Percentiles rank a stretch among this genome's conserved stretches.
Conservation (phyloP, 2,797 vertebrate species). For the Zalophus californianus region DNA sequence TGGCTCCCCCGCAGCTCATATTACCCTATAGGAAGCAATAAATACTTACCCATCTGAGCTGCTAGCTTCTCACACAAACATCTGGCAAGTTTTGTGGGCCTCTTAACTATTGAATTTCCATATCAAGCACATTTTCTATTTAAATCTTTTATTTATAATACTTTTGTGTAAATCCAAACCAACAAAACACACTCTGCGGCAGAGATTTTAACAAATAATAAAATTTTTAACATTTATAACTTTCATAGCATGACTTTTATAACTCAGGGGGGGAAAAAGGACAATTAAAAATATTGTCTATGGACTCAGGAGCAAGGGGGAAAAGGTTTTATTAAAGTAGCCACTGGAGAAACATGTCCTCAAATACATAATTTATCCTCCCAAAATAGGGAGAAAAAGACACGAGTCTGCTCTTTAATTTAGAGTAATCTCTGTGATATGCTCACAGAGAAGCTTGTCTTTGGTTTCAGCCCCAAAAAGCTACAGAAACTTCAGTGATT, state of each 20-base stretch:
- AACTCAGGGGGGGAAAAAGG: not conserved
- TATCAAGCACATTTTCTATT: constrained; percentile 69
- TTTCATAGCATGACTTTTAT: constrained; percentile 63
- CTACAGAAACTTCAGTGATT: constrained; percentile 14
- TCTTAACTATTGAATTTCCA: constrained; percentile 74
- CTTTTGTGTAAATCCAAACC: constrained; percentile 66
- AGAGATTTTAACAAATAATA: constrained; percentile 72
- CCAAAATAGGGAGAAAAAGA: constrained; percentile 40
- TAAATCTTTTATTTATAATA: constrained; percentile 76
- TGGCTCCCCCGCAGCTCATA: constrained; percentile 34
- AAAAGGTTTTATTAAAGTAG: constrained; percentile 54
- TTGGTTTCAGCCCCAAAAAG: constrained; percentile 53
- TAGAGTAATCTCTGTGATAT: constrained; percentile 9
- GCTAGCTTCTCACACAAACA: constrained; percentile 53
- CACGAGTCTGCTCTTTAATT: not conserved
- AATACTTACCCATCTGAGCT: constrained; percentile 52
- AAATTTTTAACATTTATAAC: constrained; percentile 65
- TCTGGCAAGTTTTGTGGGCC: constrained; percentile 57
- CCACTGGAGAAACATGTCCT: constrained; percentile 60
- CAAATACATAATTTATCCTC: constrained; percentile 42
- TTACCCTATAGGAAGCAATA: constrained; percentile 51
- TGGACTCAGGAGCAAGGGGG: not conserved
- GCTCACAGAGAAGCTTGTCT: constrained; percentile 31
- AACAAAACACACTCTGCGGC: constrained; percentile 55
- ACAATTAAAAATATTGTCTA: constrained; percentile 67